Percentiles rank a stretch among this genome's conserved stretches.
phyloP scores from a whole-genome alignment of 2,113 vertebrate genomes.

The Monarcha castaneiventris region DNA sequence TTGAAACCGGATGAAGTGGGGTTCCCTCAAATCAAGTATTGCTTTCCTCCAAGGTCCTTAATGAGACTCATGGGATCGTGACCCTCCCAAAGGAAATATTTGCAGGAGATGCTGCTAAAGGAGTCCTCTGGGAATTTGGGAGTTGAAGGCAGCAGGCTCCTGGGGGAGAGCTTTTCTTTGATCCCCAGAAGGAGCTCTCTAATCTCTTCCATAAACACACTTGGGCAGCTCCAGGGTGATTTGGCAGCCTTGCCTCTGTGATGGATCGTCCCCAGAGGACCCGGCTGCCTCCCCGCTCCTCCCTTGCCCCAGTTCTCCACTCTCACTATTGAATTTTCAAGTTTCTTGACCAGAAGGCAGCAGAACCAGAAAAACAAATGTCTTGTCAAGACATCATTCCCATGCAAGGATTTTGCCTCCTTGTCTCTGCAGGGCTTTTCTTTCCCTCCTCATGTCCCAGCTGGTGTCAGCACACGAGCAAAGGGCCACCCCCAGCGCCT shows the following conservation, averaged over 20 bases:
- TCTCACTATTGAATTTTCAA: slow-evolving; percentile 10
- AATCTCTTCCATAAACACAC: slow-evolving; percentile 52
- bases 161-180: slow-evolving; percentile 42
- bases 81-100: background rate
- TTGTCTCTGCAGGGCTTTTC: background rate
- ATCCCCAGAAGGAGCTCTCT: slow-evolving; percentile 57
- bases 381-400: background rate
- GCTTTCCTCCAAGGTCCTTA: background rate
- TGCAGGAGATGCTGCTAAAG: background rate
- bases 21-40: background rate
- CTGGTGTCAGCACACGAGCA: background rate
- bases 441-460: background rate
- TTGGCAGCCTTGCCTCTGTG: slow-evolving; percentile 18
- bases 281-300: background rate
- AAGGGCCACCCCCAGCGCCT: background rate
- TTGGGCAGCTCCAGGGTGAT: slow-evolving; percentile 40
- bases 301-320: background rate
- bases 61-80: background rate
- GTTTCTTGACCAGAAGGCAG: slow-evolving; percentile 50
- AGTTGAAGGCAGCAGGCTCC: background rate
- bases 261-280: slow-evolving; percentile 48
- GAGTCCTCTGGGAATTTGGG: background rate
- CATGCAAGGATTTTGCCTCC: background rate
- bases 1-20: accelerated
- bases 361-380: slow-evolving; percentile 16